phyloP scores from a whole-genome alignment of 2,797 vertebrate genomes.

The Margarornis squamiger region DNA sequence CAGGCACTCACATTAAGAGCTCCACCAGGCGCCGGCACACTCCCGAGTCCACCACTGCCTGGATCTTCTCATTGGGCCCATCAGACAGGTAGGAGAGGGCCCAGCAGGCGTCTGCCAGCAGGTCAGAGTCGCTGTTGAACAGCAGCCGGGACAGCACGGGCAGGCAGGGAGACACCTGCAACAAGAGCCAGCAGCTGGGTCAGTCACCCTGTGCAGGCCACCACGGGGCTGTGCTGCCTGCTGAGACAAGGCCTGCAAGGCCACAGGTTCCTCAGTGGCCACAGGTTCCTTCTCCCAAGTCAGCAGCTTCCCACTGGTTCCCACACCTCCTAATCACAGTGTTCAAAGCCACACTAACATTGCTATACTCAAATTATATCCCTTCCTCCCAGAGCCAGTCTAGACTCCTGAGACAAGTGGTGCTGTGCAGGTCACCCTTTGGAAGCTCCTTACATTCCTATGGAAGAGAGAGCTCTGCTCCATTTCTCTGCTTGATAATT shows the following conservation, averaged over 20 bases:
- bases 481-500: not conserved
- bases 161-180: constrained; percentile 94
- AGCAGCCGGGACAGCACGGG: constrained; percentile 93
- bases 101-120: constrained; percentile 98
- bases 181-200: constrained; percentile 15
- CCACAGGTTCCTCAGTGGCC: not conserved
- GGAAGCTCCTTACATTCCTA: not conserved
- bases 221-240: not conserved
- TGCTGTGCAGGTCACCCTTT: not conserved
- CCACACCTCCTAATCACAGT: not conserved
- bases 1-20: constrained; percentile 91
- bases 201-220: not conserved
- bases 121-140: constrained; percentile 96
- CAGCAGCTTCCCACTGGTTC: not conserved
- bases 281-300: not conserved
- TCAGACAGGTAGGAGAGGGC: constrained; percentile 97
- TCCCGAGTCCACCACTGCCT: constrained; percentile 97
- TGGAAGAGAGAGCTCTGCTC: not conserved
- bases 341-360: not conserved
- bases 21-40: constrained; percentile 97
- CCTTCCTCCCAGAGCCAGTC: not conserved
- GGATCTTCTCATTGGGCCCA: constrained; percentile 99
- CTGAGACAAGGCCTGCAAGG: not conserved
- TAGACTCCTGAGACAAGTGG: not conserved
- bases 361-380: not conserved